These are phyloP conservation scores for Cheilosia impressa DNA, from an alignment of 2,888 invertebrate genomes.

Conservation along the genomic window DNA sequence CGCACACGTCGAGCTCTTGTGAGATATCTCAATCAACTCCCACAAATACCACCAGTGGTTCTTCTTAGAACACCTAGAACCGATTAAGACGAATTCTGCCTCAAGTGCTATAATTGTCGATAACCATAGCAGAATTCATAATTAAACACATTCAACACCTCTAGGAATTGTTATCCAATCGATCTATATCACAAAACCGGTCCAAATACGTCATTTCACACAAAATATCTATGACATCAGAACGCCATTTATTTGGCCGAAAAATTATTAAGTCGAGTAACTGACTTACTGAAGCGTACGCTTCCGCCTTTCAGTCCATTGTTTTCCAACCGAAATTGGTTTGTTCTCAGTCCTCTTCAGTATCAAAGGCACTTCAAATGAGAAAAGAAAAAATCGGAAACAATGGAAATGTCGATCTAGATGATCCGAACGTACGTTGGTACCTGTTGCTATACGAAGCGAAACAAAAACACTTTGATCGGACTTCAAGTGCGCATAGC, in stretches of 20 bases:
- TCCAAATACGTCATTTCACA: not conserved
- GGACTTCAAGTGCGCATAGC: constrained; percentile 53
- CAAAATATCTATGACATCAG: constrained; percentile 40
- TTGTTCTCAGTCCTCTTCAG: constrained; percentile 32
- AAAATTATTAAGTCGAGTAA: constrained; percentile 52
- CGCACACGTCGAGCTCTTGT: not conserved
- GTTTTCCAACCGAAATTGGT: constrained; percentile 23
- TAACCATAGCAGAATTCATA: not conserved
- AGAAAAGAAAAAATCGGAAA: not conserved
- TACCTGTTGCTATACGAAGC: not conserved
- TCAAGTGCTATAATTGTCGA: constrained; percentile 5
- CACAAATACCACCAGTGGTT: not conserved
- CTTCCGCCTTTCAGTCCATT: constrained; percentile 58
- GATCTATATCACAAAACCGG: constrained; percentile 15
- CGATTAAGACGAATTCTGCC: not conserved
- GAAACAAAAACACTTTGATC: constrained; percentile 26
- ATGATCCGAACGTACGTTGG: constrained; percentile 18
- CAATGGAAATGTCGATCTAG: constrained; percentile 39
- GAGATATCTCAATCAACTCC: not conserved
- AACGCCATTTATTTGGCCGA: constrained; percentile 37
- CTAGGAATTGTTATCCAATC: not conserved
- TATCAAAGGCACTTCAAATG: constrained; percentile 21
- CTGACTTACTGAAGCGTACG: constrained; percentile 42
- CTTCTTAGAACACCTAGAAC: not conserved
- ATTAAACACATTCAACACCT: not conserved